Conservation (phyloP, 2,888 invertebrate species). For the Ceriagrion tenellum region DNA sequence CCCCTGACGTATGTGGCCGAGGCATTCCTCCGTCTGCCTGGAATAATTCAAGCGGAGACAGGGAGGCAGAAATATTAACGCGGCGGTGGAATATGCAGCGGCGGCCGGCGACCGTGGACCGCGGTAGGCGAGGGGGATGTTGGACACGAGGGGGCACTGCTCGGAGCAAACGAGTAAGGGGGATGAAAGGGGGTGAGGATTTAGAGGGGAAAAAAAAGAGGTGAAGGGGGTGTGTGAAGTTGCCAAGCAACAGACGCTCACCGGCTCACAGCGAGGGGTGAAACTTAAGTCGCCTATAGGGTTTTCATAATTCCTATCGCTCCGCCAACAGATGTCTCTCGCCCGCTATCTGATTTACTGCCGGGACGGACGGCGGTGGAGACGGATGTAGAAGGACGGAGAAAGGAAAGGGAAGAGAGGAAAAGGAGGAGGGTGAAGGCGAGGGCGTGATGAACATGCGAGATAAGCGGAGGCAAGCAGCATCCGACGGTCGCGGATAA, state of each 20-base stretch:
- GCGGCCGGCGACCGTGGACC: not conserved
- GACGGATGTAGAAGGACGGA: not conserved
- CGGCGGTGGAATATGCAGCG: not conserved
- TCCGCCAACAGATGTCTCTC: constrained; percentile 56
- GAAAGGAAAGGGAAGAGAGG: not conserved
- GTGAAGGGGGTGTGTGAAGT: not conserved
- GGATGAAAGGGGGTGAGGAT: not conserved
- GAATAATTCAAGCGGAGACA: not conserved
- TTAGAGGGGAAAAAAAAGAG: not conserved
- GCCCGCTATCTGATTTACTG: constrained; percentile 53
- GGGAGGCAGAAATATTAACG: not conserved
- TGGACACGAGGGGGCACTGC: not conserved
- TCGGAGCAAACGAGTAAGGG: not conserved
- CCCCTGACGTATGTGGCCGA: not conserved
- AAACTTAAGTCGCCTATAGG: constrained; percentile 61
- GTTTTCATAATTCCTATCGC: constrained; percentile 64
- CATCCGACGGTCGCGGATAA: not conserved
- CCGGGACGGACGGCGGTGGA: not conserved
- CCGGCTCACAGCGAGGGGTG: constrained; percentile 53
- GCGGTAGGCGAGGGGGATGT: not conserved
- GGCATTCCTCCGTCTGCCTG: not conserved
- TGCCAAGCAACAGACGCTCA: constrained; percentile 54
- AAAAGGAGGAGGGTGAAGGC: not conserved
- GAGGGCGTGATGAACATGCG: constrained; percentile 10
- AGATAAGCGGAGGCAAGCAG: not conserved